Conservation (phyloP, 2,888 invertebrate genomes). For the Strigamia maritima region DNA sequence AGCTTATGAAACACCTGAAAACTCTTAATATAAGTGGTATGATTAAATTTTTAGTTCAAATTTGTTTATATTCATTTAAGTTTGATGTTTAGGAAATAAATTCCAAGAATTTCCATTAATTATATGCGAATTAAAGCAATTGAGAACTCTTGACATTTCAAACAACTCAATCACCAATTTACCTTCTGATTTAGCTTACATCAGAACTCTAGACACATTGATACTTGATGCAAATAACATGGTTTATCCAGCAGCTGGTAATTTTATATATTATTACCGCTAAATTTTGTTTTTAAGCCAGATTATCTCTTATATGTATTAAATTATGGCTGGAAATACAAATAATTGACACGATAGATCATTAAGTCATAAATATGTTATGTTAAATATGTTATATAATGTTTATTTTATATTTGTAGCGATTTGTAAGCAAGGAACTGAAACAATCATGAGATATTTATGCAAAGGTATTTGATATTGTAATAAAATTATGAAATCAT, state of each 20-base stretch:
- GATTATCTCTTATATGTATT: too few species aligned
- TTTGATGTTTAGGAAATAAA: conserved; percentile 37
- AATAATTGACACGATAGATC: too few species aligned
- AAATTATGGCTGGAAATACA: too few species aligned
- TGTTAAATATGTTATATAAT: too few species aligned
- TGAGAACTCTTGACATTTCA: conserved; percentile 4
- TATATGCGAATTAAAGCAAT: conserved; percentile 7
- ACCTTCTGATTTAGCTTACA: background rate
- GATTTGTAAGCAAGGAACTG: conserved; percentile 36
- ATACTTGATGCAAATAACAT: conserved; percentile 35
- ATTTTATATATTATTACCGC: too few species aligned
- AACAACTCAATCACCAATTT: background rate
- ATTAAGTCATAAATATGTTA: too few species aligned
- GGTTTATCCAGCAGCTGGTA: conserved; percentile 37
- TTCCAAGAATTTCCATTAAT: conserved; percentile 39
- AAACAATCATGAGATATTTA: conserved; percentile 37
- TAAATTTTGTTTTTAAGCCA: too few species aligned
- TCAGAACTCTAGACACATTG: conserved; percentile 25
- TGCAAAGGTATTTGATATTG: conserved; percentile 31
- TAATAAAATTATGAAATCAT: background rate
- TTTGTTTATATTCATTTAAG: background rate
- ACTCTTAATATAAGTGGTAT: background rate
- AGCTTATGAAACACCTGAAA: background rate
- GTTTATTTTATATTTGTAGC: conserved; percentile 37
- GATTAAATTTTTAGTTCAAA: background rate